Evolutionary conservation across 2,797 vertebrate species (phyloP), one percentile per base, ranked within the genome.

Genomic region (Austrolebias charrua): DNA sequence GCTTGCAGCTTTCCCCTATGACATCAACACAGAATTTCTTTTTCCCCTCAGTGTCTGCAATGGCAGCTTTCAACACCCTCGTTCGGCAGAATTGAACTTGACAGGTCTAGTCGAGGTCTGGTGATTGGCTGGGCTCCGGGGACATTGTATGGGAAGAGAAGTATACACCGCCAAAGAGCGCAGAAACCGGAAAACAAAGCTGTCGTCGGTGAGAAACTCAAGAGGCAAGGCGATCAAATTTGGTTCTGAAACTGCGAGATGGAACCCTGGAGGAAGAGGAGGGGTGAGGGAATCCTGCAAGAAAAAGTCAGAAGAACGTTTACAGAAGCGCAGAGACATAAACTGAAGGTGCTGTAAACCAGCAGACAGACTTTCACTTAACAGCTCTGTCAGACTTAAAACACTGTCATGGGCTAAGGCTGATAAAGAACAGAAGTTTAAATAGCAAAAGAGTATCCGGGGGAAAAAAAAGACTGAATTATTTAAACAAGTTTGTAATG

Each of bases 61-160:
- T 55, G 83, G 83, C 88, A 86, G 89, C 90, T 92, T 91, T 92
- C 92, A 91, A 87, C 91, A 88, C 85, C 85, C 71, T 68, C 77
- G 79, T 80, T 82, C 86, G 88, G 79, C 82, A 81, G 78, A 89
- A 92, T 92, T 88, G 83, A 78, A 66, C 91, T 88, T 87, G 91
- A 93, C 90, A 93, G 90, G 85, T 82, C 83, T 78, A 73, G 81
- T 76, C 71, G 81, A 88, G 90, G 86, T 88, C 85, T 67, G 79
- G 76, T 73, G 73, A 84, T 80, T 84, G 89, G 90, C 84, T 43
- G 66, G 71, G 66, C 84, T 86, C 88, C 79, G 76, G 85, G 83
- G 84, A 86, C 75, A 42, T 58, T 60, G 81, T 69, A 70, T 63
- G 62, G 75, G 75, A 83, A 80, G 80, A 88, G 74, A 78, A 54